These are phyloP conservation scores for Bombus affinis DNA, from an alignment of 1,140 invertebrate species.

Conservation along the genomic window DNA sequence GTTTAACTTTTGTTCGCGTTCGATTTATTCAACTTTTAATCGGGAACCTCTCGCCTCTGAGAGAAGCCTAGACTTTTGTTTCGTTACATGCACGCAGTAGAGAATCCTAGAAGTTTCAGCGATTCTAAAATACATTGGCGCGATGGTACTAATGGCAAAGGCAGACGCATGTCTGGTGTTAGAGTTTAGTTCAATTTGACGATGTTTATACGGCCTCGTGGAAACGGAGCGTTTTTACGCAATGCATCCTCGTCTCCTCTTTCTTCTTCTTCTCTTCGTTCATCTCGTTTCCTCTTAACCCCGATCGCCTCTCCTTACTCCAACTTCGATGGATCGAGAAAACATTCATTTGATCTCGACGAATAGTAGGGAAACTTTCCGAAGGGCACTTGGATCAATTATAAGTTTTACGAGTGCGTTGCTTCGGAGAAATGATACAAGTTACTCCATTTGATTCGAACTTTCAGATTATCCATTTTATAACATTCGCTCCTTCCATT, in stretches of 20 bases:
- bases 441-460: not conserved
- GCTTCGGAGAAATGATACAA: not conserved
- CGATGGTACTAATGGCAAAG: no score
- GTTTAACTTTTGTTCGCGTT: conserved; percentile 19
- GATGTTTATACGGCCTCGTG: not conserved
- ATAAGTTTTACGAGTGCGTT: not conserved
- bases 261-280: no score
- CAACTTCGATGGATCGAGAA: no score
- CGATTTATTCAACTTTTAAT: conserved; percentile 23
- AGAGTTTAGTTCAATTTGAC: not conserved
- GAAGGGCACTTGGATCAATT: not conserved
- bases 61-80: not conserved
- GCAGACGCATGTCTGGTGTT: no score
- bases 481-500: fast-evolving
- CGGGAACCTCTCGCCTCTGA: not conserved
- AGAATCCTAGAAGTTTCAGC: not conserved
- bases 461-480: not conserved
- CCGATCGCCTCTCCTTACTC: no score
- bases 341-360: no score
- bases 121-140: not conserved
- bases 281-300: no score
- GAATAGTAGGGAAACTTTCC: not conserved
- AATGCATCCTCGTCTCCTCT: no score
- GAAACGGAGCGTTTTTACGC: not conserved
- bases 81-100: not conserved